phyloP scores from a whole-genome alignment of 2,113 vertebrate species.

The Lampris incognitus region DNA sequence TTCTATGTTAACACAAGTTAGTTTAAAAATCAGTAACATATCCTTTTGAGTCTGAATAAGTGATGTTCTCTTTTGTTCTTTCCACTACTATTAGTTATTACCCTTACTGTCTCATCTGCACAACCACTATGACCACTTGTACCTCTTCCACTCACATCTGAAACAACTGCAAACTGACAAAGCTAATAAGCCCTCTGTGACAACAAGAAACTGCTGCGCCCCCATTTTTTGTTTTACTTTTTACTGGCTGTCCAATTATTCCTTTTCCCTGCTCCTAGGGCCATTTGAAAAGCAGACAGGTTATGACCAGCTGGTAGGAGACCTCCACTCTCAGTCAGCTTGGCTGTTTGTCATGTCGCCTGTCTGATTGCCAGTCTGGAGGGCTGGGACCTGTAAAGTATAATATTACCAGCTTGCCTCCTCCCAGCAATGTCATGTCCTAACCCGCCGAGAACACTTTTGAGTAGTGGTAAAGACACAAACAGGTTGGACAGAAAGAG shows the following conservation, averaged over 20 bases:
- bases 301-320: slow-evolving; percentile 14
- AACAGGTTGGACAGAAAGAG: too few species aligned
- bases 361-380: slow-evolving; percentile 35
- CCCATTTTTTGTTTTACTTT: not conserved
- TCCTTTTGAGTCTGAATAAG: too few species aligned
- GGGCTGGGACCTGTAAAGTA: slow-evolving; percentile 65
- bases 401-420: slow-evolving; percentile 37
- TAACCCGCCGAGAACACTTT: slow-evolving; percentile 27
- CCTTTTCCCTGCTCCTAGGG: not conserved
- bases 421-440: slow-evolving; percentile 38
- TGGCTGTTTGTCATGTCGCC: slow-evolving; percentile 1
- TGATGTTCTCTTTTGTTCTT: too few species aligned
- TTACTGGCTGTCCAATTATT: not conserved
- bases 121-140: not conserved
- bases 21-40: too few species aligned
- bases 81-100: too few species aligned
- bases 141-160: not conserved
- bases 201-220: slow-evolving; percentile 4
- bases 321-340: slow-evolving; percentile 54
- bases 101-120: not conserved
- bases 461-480: not conserved
- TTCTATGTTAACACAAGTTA: too few species aligned
- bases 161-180: not conserved
- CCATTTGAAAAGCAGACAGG: slow-evolving; percentile 56
- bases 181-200: not conserved